Percentiles rank a stretch among this genome's conserved stretches.
Evolutionary conservation across 2,113 vertebrate species (phyloP).

Genomic region (Saiga tatarica): DNA sequence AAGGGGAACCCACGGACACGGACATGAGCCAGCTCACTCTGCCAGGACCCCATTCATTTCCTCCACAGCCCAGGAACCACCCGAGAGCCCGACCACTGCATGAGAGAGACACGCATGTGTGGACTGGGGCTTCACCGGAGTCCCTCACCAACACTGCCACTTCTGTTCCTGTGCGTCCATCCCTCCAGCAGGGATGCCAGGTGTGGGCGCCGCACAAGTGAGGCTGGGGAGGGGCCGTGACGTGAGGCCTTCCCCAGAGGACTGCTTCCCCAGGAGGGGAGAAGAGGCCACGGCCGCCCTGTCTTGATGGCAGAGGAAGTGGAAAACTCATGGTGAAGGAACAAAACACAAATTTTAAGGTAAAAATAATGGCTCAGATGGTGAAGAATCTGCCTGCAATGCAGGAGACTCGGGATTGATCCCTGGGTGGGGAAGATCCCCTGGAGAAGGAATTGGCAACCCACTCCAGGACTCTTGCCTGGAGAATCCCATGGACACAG

Average conservation of each 20-base stretch:
- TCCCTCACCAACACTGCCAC: neutral
- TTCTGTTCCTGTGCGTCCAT: neutral
- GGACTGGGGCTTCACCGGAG: accelerated
- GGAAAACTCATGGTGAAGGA: neutral
- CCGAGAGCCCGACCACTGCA: neutral
- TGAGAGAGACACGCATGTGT: neutral
- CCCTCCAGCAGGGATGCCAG: accelerated
- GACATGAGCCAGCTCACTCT: neutral
- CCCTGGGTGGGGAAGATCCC: neutral
- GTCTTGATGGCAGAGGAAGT: neutral
- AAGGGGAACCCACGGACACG: neutral
- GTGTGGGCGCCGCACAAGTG: accelerated
- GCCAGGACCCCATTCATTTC: neutral
- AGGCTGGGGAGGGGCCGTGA: neutral
- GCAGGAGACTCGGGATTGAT: accelerated
- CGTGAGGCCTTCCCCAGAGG: neutral
- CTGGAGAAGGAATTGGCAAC: neutral
- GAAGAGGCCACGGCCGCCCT: neutral
- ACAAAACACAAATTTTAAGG: neutral
- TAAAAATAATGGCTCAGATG: neutral
- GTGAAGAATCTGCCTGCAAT: neutral
- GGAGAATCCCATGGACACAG: neutral
- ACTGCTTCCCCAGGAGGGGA: neutral
- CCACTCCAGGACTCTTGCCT: neutral
- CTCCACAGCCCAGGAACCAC: neutral